These are phyloP conservation scores for Eciton burchellii DNA, from an alignment of 1,140 invertebrate species.

Conservation along the genomic window DNA sequence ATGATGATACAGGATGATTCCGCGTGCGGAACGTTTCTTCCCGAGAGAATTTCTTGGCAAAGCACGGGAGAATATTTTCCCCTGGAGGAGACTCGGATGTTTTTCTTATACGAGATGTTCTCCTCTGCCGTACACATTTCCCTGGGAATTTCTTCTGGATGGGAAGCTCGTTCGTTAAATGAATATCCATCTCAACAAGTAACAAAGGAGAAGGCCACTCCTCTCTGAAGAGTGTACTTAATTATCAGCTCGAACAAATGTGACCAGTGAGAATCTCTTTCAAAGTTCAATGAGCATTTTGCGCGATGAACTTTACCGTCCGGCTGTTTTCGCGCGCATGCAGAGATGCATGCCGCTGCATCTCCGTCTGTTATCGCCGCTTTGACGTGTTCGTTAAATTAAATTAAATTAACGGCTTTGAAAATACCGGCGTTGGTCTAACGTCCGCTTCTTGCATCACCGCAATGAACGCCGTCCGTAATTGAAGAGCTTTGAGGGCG, in stretches of 20 bases:
- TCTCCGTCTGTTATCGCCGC: conserved; percentile 7
- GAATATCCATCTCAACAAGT: conserved; percentile 49
- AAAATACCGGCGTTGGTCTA: conserved; percentile 19
- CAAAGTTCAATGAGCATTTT: conserved; percentile 70
- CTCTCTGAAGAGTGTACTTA: conserved; percentile 63
- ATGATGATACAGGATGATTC: background rate
- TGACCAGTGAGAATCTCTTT: conserved; percentile 71
- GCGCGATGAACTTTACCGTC: background rate
- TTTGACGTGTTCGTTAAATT: background rate
- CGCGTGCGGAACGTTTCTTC: background rate
- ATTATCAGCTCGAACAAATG: conserved; percentile 65
- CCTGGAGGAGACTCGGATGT: background rate
- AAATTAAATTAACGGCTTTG: conserved; percentile 54
- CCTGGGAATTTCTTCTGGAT: background rate
- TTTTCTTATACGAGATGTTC: too few relatives aligned
- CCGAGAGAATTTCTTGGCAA: background rate
- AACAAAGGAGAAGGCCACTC: conserved; percentile 19
- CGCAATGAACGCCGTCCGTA: background rate
- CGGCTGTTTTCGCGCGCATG: background rate
- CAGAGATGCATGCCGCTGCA: background rate
- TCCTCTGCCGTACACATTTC: too few relatives aligned
- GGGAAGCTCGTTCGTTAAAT: conserved; percentile 42
- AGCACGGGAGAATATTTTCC: background rate
- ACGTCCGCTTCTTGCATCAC: background rate
- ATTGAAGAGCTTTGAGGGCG: too few relatives aligned